A percentile compares a stretch with the other conserved stretches of the same genome.
These are phyloP conservation scores for Apis dorsata DNA, from an alignment of 1,140 invertebrate genomes.

Conservation along the genomic window DNA sequence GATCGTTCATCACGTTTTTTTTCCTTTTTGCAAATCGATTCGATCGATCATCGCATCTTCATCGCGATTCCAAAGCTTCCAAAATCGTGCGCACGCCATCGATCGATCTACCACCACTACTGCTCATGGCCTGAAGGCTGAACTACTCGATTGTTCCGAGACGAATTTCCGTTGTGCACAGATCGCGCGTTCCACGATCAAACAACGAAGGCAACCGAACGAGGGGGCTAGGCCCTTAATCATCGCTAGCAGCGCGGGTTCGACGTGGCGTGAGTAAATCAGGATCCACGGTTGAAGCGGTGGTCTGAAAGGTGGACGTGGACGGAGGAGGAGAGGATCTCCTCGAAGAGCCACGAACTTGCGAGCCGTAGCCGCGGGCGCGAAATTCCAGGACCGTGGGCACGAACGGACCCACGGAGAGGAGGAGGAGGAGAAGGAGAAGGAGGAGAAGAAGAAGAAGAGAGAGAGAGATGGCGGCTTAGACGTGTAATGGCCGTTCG, in stretches of 20 bases:
- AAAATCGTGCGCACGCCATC: no score
- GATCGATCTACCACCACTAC: no score
- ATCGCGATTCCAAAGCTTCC: no score
- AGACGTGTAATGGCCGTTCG: no score
- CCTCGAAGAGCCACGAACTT: not conserved
- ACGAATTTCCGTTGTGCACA: no score
- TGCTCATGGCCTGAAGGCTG: no score
- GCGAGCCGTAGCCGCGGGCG: conserved; percentile 10
- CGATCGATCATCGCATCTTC: not conserved
- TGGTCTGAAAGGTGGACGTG: conserved; percentile 1
- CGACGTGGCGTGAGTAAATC: conserved; percentile 12
- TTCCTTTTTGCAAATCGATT: not conserved
- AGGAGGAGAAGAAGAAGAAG: no score
- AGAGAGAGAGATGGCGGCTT: no score
- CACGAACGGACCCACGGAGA: not conserved
- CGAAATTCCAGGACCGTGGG: conserved; percentile 28
- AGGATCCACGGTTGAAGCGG: conserved; percentile 14
- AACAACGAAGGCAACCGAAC: not conserved
- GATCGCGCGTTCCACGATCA: not conserved
- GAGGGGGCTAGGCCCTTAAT: not conserved
- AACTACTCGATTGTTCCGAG: no score
- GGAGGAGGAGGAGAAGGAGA: not conserved
- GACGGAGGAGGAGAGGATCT: not conserved
- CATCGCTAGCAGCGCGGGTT: not conserved
- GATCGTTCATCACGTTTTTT: conserved; percentile 5